Conservation (phyloP, 2,888 invertebrate genomes). For the Eueremaeus valkanovi region DNA sequence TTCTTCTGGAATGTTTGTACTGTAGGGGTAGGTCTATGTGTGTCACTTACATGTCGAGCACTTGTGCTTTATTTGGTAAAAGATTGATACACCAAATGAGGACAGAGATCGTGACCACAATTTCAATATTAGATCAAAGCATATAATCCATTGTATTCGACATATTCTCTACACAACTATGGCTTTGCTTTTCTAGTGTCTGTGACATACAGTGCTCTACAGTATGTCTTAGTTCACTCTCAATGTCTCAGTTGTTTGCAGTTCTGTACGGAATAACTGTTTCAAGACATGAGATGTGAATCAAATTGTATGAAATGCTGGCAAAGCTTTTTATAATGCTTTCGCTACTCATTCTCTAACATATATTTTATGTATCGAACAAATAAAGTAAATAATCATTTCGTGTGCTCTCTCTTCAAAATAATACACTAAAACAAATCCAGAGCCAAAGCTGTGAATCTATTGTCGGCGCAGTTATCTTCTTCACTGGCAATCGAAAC, state of each 20-base stretch:
- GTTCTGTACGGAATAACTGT: not conserved
- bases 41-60: not conserved
- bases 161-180: not conserved
- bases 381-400: conserved; percentile 27
- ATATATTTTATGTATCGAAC: not conserved
- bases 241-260: not conserved
- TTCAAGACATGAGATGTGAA: not conserved
- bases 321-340: conserved; percentile 19
- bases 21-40: not conserved
- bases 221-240: no score
- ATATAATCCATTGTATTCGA: not conserved
- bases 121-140: not conserved
- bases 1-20: no score
- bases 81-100: conserved; percentile 20
- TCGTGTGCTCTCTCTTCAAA: conserved; percentile 12
- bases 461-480: not conserved
- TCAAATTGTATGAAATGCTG: conserved; percentile 7
- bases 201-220: no score
- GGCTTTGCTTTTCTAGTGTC: not conserved
- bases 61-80: not conserved
- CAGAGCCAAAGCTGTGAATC: no score
- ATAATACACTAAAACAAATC: not conserved
- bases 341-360: not conserved
- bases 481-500: conserved; percentile 3
- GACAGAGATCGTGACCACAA: conserved; percentile 20